Evolutionary conservation across 2,888 invertebrate genomes (phyloP).

Genomic region (Caenorhabditis afra): DNA sequence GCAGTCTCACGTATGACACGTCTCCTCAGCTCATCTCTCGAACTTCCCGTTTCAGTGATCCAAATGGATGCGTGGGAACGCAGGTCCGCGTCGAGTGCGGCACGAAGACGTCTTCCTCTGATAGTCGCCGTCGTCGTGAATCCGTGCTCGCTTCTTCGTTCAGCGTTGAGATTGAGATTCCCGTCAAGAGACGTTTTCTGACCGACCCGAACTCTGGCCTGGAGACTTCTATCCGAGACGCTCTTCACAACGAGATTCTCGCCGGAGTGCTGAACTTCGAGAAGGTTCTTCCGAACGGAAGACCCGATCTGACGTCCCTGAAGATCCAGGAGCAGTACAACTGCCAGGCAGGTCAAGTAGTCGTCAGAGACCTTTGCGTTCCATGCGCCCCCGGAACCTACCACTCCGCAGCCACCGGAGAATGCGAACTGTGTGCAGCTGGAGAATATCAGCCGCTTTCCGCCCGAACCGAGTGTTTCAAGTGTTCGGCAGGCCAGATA

Average conservation of each 20-base stretch:
- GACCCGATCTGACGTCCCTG: constrained; percentile 92
- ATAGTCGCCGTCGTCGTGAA: constrained; percentile 69
- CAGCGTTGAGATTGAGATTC: constrained; percentile 64
- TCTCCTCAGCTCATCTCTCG: background rate
- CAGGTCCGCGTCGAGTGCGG: constrained; percentile 83
- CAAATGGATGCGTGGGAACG: constrained; percentile 91
- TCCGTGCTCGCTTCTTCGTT: constrained; percentile 41
- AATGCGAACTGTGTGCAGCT: constrained; percentile 81
- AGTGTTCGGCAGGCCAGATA: constrained; percentile 80
- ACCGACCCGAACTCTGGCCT: constrained; percentile 22
- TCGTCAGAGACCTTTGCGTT: constrained; percentile 92
- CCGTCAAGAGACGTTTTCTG: constrained; percentile 63
- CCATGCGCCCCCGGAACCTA: constrained; percentile 81
- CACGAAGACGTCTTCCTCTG: constrained; percentile 82
- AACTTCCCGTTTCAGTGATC: constrained; percentile 81
- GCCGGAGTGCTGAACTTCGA: constrained; percentile 85
- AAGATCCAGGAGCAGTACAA: constrained; percentile 92
- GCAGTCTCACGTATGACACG: constrained; percentile 83
- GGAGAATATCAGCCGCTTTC: constrained; percentile 80
- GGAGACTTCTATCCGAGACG: constrained; percentile 82
- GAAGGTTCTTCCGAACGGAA: constrained; percentile 87
- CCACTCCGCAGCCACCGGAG: constrained; percentile 73
- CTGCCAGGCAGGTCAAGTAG: constrained; percentile 93
- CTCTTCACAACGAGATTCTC: constrained; percentile 91
- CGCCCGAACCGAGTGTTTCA: constrained; percentile 78